Base-by-base conservation (phyloP, 2,888 invertebrate species). In the Gerris lacustris region DNA sequence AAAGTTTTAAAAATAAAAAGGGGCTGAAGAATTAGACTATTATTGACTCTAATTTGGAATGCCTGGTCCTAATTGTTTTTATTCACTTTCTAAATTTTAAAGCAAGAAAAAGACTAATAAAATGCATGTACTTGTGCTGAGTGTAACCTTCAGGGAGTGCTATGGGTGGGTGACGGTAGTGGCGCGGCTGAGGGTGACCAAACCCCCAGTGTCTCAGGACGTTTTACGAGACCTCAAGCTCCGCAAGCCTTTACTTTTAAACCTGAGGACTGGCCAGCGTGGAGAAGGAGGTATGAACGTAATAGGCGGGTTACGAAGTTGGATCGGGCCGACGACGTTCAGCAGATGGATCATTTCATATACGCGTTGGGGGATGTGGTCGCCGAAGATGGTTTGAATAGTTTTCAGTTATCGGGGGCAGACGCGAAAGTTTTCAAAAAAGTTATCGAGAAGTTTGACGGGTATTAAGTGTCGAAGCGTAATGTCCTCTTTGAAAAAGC, bases 401-500 rank as follows among this genome's bases (percentile, higher is more conserved):
- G 44, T 7, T 69, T 69, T 17, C 69, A 69, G 63, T 63, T 69
- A 43, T 43, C 69, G 6, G 69, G 44, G 63, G 63, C 69, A 5
- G 69, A 69, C 6, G 7, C 62, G 6, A 63, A 63, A 62, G 5
- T 6, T 9, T 69, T 63, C 17, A n/a, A 63, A 6, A 63, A 63
- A 43, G 69, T 69, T n/a, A 69, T 18, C 15, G 55, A 55, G n/a
- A 67, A 67, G 18, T 67, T 44, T 9, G 67, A 67, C n/a, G 67
- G 18, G 11, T n/a, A 67, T 44, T 67, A n/a, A 9, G 55, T 68
- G 15, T 45, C 68, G 11, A 68, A 68, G 18, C 47, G 68, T 5
- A 68, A 68, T 62, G 62, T 68, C 5, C 74, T 76, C n/a, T 76
- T 75, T 66, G 74, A 77, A 71, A 66, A 74, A 45, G 74, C 70